phyloP scores from a whole-genome alignment of 1,140 invertebrate species.

The Tetraneura akinire region DNA sequence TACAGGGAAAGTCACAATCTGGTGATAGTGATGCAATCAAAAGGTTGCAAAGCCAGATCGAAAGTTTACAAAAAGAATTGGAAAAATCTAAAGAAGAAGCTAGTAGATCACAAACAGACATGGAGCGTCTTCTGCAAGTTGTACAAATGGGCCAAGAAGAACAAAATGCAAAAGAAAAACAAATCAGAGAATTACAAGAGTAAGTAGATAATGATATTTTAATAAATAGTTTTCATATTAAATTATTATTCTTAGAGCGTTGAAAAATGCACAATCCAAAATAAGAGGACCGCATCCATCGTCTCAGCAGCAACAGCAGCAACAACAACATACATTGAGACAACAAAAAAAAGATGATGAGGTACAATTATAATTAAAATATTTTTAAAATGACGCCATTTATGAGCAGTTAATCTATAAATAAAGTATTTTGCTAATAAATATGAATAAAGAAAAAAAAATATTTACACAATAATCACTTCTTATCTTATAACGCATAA shows the following conservation, averaged over 20 bases:
- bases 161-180: slow-evolving; percentile 90
- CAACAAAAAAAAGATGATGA: slow-evolving; percentile 57
- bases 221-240: background rate
- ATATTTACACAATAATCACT: too few relatives aligned
- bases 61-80: slow-evolving; percentile 71
- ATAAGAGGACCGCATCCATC: slow-evolving; percentile 55
- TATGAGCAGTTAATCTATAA: background rate
- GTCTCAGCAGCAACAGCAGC: slow-evolving; percentile 54
- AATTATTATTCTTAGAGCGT: slow-evolving; percentile 57
- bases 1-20: slow-evolving; percentile 39
- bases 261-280: slow-evolving; percentile 61
- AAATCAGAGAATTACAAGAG: slow-evolving; percentile 94
- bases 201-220: slow-evolving; percentile 63
- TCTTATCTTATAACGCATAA: too few relatives aligned
- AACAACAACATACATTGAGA: slow-evolving; percentile 55
- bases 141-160: slow-evolving; percentile 95
- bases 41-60: slow-evolving; percentile 58
- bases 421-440: background rate
- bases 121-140: slow-evolving; percentile 85
- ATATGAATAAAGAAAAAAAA: too few relatives aligned
- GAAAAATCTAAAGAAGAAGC: slow-evolving; percentile 78
- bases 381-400: background rate
- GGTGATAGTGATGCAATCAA: slow-evolving; percentile 36
- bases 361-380: slow-evolving; percentile 42
- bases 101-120: slow-evolving; percentile 78